A percentile compares a stretch with the other conserved stretches of the same genome.
These are phyloP conservation scores for Gibbula magus DNA, from an alignment of 2,888 invertebrate species.

Conservation along the genomic window DNA sequence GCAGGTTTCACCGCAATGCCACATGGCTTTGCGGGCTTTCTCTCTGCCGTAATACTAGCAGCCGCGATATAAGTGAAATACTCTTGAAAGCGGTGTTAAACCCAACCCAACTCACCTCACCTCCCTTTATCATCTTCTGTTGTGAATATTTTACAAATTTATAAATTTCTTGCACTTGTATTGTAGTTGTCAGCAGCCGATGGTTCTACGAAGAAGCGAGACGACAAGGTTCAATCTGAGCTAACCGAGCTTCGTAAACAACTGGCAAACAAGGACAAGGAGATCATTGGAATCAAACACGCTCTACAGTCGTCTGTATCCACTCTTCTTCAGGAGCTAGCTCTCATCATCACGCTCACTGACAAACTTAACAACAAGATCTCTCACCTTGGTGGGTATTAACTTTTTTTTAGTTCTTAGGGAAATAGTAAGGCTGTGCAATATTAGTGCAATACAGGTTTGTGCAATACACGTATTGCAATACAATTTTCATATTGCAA, in stretches of 20 bases:
- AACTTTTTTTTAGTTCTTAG: no score
- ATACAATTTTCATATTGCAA: no score
- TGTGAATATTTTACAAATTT: no score
- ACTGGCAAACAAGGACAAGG: conserved; percentile 37
- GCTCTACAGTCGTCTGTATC: conserved; percentile 29
- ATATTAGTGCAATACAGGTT: no score
- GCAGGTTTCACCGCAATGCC: no score
- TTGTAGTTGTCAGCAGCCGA: conserved; percentile 30
- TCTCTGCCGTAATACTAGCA: neutral
- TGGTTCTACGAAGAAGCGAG: conserved; percentile 36
- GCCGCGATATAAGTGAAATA: neutral
- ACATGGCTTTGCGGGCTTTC: no score
- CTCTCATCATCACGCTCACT: conserved; percentile 23
- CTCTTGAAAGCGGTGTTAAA: no score
- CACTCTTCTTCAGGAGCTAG: conserved; percentile 28
- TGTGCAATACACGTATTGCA: no score
- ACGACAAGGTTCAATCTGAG: conserved; percentile 37
- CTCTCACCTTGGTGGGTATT: neutral
- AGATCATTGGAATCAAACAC: conserved; percentile 34
- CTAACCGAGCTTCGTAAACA: conserved; percentile 35
- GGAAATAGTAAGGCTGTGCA: no score
- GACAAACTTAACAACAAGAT: conserved; percentile 20
- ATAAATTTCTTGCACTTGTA: neutral
- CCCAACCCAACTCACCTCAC: neutral
- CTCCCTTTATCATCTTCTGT: neutral